Evolutionary conservation across 2,888 invertebrate genomes (phyloP), one percentile per base, ranked within the genome.

Genomic region (Netelia melanura): DNA sequence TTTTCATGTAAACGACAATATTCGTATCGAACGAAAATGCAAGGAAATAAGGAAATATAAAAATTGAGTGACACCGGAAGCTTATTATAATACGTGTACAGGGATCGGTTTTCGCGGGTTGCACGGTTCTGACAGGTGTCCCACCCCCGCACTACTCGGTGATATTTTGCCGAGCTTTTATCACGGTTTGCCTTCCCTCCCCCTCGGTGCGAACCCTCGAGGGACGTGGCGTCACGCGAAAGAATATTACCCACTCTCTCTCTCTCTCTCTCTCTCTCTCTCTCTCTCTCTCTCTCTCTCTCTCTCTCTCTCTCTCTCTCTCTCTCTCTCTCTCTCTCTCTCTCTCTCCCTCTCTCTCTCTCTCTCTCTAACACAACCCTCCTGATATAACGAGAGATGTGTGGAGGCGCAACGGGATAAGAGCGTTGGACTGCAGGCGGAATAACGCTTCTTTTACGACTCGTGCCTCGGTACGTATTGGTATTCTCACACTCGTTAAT

Each of bases 171-270:
- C 56, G 56, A 64, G 84, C 71, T 44, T 81, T 75, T 58, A 54
- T 64, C 52, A 48, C 44, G 30, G 44, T 38, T 38, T 44, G 58
- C 17, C 3, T 8, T 3, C 38, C 14, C 65, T 43, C 38, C 38
- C 38, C 30, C 30, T 5, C 30, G 11, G 43, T 30, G 61, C 58
- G 58, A 79, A 56, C 62, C 71, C 82, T 74, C 79, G 65, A 68
- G 82, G 82, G 75, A 82, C 82, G 30, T 38, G 79, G 78, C 85
- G 82, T 85, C 85, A 85, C 78, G 85, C 85, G 82, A 79, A 52
- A 62, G 62, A 81, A 71, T 85, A 82, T 75, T 75, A 58, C 52
- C 6, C 23, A 0, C 6, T 8, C 38, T 1, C 38, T 8, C 38
- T 38, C 23, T 3, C 6, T n/a, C 64, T 30, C 38, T 38, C 62